Evolutionary conservation across 2,113 vertebrate genomes (phyloP), one percentile per base, ranked within the genome.

Genomic region (Sceloporus undulatus): DNA sequence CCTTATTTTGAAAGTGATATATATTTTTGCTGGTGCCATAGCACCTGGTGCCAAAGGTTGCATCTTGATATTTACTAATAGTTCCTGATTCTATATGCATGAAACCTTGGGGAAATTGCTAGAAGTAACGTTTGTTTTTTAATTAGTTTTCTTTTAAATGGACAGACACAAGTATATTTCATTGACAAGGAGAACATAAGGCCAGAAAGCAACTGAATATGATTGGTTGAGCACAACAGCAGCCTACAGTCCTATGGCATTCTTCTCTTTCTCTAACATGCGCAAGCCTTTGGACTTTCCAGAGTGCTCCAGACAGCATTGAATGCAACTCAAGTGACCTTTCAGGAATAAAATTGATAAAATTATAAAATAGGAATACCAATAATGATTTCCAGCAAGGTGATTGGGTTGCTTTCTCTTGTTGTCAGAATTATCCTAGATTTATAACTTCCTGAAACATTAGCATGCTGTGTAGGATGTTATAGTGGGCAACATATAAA

Each of bases 241-340:
- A 40, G 21, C 80, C 52, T 88, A 38, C 9, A 29, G 34, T 21
- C 79, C 80, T 54, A 82, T 71, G 14, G 38, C 86, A 76, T 82
- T 88, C 80, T 71, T 86, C 75, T 25, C 0, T 21, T 54, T 38
- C 48, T 70, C 48, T 82, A 34, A 82, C 82, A 88, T 76, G 29
- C 68, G 79, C 73, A 38, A 65, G 38, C 21, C 73, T 38, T 48
- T 66, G 29, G 38, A 76, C 79, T 65, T 87, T 82, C 71, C 56
- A 75, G 27, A 75, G 4, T 16, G 56, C 14, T 65, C 54, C 62
- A n/a, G 19, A 13, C 19, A 19, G 59, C 14, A 76, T 29, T 88
- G 56, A 71, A 80, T 27, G 8, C 29, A 82, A 38, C 29, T 29
- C 40, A 34, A 75, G 9, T 5, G 56, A 76, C 52, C 56, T 38